Conservation (phyloP, 2,113 vertebrate genomes). For the Fregata magnificens region DNA sequence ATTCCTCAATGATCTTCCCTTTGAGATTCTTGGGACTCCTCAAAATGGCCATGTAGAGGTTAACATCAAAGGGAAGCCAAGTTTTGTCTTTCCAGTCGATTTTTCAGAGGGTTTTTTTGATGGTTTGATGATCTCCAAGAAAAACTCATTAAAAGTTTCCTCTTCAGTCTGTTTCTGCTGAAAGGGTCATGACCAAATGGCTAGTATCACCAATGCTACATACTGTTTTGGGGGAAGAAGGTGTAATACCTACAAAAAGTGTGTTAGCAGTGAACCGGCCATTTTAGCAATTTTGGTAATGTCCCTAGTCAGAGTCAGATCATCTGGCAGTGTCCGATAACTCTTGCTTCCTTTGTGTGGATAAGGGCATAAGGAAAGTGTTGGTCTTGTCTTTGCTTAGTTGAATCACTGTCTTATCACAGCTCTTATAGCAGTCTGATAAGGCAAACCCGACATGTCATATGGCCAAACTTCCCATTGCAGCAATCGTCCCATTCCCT, state of each 20-base stretch:
- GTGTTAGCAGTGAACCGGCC: not conserved
- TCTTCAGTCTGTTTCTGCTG: not conserved
- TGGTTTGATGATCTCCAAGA: not conserved
- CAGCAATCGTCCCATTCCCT: not conserved
- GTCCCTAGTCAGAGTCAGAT: not conserved
- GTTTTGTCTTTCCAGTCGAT: not conserved
- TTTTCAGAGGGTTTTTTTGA: not conserved
- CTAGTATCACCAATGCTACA: not conserved
- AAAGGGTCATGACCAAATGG: not conserved
- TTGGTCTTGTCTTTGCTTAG: not conserved
- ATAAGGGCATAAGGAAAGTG: not conserved
- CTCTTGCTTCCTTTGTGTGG: not conserved
- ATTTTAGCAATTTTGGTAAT: not conserved
- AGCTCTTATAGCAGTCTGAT: not conserved
- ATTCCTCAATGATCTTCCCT: not conserved
- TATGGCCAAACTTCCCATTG: not conserved
- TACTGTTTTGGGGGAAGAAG: not conserved
- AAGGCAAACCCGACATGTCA: not conserved
- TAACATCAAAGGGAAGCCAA: not conserved
- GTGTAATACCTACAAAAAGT: not conserved
- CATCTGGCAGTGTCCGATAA: not conserved
- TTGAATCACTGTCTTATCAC: not conserved
- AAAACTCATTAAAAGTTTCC: constrained; percentile 13
- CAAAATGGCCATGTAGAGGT: not conserved
- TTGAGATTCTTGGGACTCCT: not conserved